phyloP scores from a whole-genome alignment of 1,140 invertebrate species.

The Papilio xuthus region DNA sequence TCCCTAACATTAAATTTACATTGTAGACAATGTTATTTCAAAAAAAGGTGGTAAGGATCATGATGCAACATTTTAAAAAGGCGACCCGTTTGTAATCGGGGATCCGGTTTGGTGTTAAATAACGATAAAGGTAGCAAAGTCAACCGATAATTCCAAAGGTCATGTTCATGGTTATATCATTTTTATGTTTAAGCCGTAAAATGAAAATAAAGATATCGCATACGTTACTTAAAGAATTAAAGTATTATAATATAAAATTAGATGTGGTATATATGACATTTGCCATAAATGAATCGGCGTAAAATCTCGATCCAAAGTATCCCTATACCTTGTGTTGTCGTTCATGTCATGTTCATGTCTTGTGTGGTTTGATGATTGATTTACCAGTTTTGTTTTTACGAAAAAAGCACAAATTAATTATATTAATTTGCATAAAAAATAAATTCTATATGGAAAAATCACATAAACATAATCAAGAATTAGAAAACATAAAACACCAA shows the following conservation, averaged over 20 bases:
- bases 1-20: too few relatives aligned
- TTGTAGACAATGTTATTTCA: background rate
- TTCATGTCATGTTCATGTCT: too few relatives aligned
- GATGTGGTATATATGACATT: too few relatives aligned
- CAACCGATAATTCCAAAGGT: background rate
- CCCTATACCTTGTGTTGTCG: too few relatives aligned
- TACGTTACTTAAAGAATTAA: background rate
- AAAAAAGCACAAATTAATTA: too few relatives aligned
- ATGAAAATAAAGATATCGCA: background rate
- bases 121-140: background rate
- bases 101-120: background rate
- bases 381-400: too few relatives aligned
- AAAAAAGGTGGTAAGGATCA: background rate
- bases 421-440: too few relatives aligned
- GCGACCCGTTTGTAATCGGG: background rate
- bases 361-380: too few relatives aligned
- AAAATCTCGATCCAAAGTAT: too few relatives aligned
- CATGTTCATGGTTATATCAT: background rate
- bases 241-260: too few relatives aligned
- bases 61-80: background rate
- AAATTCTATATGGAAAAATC: too few relatives aligned
- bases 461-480: background rate
- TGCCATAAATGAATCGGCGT: too few relatives aligned
- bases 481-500: background rate
- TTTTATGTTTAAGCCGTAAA: background rate